These are phyloP conservation scores for Drosophila kikkawai DNA, from an alignment of 1,140 invertebrate genomes.

Conservation along the genomic window DNA sequence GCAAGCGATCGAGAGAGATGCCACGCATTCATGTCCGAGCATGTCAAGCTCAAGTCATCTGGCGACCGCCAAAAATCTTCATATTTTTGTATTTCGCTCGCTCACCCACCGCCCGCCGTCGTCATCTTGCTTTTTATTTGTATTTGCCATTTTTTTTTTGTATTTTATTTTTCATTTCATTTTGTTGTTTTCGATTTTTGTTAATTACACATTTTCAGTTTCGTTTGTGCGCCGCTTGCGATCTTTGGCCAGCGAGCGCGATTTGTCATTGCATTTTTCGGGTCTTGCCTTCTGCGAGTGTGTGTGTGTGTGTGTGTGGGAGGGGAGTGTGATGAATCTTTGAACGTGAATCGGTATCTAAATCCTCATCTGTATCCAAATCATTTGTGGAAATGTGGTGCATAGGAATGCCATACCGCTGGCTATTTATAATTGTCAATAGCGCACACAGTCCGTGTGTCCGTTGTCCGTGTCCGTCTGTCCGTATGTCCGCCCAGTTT, in stretches of 20 bases:
- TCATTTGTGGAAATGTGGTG: conserved; percentile 50
- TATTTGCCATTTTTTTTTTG: background rate
- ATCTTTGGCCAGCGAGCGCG: conserved; percentile 26
- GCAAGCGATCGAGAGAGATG: conserved; percentile 6
- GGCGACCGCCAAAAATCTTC: conserved; percentile 57
- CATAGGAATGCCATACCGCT: conserved; percentile 48
- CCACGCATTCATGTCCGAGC: conserved; percentile 49
- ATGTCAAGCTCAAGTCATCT: conserved; percentile 52
- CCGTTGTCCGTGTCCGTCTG: conserved; percentile 5
- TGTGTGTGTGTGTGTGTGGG: conserved; percentile 6
- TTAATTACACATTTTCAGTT: conserved; percentile 47
- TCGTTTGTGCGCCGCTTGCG: conserved; percentile 31
- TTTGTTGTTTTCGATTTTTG: conserved; percentile 32
- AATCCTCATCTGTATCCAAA: conserved; percentile 27
- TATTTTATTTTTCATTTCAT: conserved; percentile 22
- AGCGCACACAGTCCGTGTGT: conserved; percentile 14
- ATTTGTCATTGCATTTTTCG: conserved; percentile 50
- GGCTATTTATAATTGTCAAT: conserved; percentile 78
- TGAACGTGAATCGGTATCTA: conserved; percentile 5
- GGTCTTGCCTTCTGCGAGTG: background rate
- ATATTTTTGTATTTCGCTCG: conserved; percentile 30
- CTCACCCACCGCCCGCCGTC: background rate
- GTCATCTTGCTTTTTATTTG: conserved; percentile 1
- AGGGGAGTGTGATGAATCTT: conserved; percentile 19
- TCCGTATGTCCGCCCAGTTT: background rate